Base-by-base conservation (phyloP, 2,797 vertebrate genomes). In the Pseudomugil tenellus region DNA sequence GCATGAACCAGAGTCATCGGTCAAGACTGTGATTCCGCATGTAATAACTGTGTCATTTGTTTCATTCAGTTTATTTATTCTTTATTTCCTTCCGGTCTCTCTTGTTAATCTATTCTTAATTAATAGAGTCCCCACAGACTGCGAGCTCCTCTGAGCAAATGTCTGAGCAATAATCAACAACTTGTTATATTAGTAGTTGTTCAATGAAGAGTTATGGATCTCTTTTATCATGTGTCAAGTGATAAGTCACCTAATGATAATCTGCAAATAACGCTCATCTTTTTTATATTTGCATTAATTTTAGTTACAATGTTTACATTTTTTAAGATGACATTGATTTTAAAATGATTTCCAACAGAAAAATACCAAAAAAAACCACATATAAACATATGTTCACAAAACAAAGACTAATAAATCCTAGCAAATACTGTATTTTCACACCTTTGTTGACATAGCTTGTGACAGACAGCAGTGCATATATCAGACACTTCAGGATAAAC, bases 401-500 rank as follows among this genome's bases (percentile, higher is more conserved):
- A 26, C 23, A 16, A 39, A 72, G 53, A 23, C 19, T 32, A 63
- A 51, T 4, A 0, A 29, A 1, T 51, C 11, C 4, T 41, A 46
- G 19, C 66, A 52, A n/a, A 61, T 54, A 66, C 53, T 43, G 41
- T n/a, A n/a, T n/a, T 43, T 63, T 68, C 55, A 76, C 72, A 73
- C 63, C 13, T 74, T 35, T 63, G 49, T 70, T 65, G 64, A 82
- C 62, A 49, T 35, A 46, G 48, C 41, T 71, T 52, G 61, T 73
- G 59, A 66, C 74, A 79, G 60, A 57, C 69, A 54, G 58, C 5
- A 17, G 75, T 69, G 71, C 80, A 69, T 81, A 58, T 23, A 61
- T 23, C 67, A 76, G 67, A 79, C 77, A 63, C 12, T 37, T 82
- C 58, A 65, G 69, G 51, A 61, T 70, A 87, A 81, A 84, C 87